These are phyloP conservation scores for Rhineura floridana DNA, from an alignment of 2,113 vertebrate species.

Conservation along the genomic window DNA sequence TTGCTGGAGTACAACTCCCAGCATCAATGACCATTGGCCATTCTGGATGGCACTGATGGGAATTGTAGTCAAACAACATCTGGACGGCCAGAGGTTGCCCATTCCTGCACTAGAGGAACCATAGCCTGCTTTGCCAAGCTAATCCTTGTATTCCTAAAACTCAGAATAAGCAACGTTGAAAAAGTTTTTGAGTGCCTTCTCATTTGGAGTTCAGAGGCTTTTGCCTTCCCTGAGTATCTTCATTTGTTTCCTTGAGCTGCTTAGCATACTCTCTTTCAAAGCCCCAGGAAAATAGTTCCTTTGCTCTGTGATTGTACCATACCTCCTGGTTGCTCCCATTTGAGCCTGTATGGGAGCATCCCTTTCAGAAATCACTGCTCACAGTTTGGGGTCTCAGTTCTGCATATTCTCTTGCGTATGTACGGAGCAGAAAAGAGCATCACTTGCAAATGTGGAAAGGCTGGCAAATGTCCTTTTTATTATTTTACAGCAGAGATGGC, in stretches of 20 bases:
- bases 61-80: background rate
- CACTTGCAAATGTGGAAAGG: background rate
- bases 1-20: background rate
- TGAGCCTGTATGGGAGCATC: constrained; percentile 53
- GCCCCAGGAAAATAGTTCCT: constrained; percentile 49
- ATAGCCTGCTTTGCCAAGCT: background rate
- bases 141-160: background rate
- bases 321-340: constrained; percentile 65
- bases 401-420: constrained; percentile 57
- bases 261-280: constrained; percentile 65
- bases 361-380: constrained; percentile 65
- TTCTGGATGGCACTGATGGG: background rate
- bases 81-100: background rate
- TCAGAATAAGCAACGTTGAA: constrained; percentile 41
- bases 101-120: no score
- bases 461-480: background rate
- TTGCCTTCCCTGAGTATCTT: constrained; percentile 48
- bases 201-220: constrained; percentile 52
- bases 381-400: constrained; percentile 64
- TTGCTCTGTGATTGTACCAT: background rate
- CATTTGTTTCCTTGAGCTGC: constrained; percentile 55
- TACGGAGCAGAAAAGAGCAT: constrained; percentile 52
- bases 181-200: constrained; percentile 22
- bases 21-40: no score
- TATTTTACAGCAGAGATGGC: background rate